Evolutionary conservation across 2,888 invertebrate species (phyloP), one percentile per base, ranked within the genome.

Genomic region (Apamea monoglypha): DNA sequence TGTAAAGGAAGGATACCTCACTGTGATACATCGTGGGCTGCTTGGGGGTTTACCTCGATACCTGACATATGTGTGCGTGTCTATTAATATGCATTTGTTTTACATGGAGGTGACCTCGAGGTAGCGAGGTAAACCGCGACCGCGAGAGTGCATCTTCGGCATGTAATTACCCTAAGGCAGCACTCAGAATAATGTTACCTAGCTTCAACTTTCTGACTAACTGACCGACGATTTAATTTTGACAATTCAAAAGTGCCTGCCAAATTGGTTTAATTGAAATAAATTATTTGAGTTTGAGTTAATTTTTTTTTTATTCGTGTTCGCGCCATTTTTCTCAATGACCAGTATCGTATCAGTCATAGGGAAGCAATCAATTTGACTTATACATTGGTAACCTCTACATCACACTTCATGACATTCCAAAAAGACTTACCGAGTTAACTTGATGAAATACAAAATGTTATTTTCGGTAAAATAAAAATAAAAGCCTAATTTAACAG

Each of bases 401-500:
- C 12, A 12, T 21, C 10, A 14, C 18, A 68, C 14, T 74, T n/a
- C 18, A 47, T 14, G 50, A 32, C 14, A 32, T 53, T n/a, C 56
- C 29, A 32, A 66, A 29, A 59, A 61, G 0, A 56, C 7, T 25
- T 16, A 74, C 29, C 12, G 25, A 83, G 75, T 83, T 84, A 85
- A 80, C 89, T 85, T 87, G 78, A 86, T 84, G 84, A 86, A 81
- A 88, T 78, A 82, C 71, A 85, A 84, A 78, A 81, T 79, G 86
- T 88, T 87, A 89, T 79, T 86, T 75, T 82, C 50, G 67, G 83
- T 76, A 81, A 80, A 80, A 82, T 74, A 78, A 74, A 76, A 78
- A 70, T 63, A 61, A 74, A 44, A 44, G 68, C 18, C 10, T 59
- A 69, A 90, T 92, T 92, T 91, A 93, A 93, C 89, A 92, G 93